Conservation (phyloP, 2,888 invertebrate genomes). For the Ornithoptera priamus region DNA sequence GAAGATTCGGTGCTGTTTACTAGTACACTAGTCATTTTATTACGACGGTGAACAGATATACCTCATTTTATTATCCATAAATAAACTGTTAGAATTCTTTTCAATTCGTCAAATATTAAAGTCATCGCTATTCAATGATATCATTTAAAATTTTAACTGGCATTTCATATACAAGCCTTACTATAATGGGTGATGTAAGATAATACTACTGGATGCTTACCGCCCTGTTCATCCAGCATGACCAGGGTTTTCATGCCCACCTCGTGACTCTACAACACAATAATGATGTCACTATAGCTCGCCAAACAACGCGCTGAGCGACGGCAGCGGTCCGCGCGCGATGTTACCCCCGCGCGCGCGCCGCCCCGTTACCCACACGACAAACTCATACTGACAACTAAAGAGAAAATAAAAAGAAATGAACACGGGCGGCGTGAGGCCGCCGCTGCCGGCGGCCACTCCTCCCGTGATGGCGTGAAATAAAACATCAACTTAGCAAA, state of each 20-base stretch:
- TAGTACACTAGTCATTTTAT: slow-evolving; percentile 49
- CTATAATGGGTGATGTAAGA: slow-evolving; percentile 76
- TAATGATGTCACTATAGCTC: slow-evolving; percentile 81
- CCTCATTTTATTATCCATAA: slow-evolving; percentile 68
- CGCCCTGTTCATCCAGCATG: slow-evolving; percentile 99
- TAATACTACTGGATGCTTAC: slow-evolving; percentile 89
- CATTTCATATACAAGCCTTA: slow-evolving; percentile 76
- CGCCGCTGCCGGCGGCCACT: slow-evolving; percentile 45
- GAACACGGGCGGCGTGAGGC: slow-evolving; percentile 54
- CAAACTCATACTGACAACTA: slow-evolving; percentile 70
- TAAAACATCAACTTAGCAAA: slow-evolving; percentile 69
- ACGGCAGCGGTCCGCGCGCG: slow-evolving; percentile 56
- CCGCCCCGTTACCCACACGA: slow-evolving; percentile 55
- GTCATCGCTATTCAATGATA: slow-evolving; percentile 68
- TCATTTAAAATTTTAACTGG: slow-evolving; percentile 70
- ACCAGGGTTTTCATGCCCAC: slow-evolving; percentile 99
- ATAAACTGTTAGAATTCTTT: slow-evolving; percentile 64
- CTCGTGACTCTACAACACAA: slow-evolving; percentile 98
- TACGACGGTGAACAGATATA: slow-evolving; percentile 69
- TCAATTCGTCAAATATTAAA: slow-evolving; percentile 60
- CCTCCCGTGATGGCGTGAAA: slow-evolving; percentile 49
- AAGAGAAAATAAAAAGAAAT: slow-evolving; percentile 65
- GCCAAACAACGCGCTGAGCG: slow-evolving; percentile 70
- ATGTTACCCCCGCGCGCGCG: slow-evolving; percentile 32
- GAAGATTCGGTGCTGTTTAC: slow-evolving; percentile 58